These are phyloP conservation scores for Isichthys henryi DNA, from an alignment of 2,113 vertebrate species.

Conservation along the genomic window DNA sequence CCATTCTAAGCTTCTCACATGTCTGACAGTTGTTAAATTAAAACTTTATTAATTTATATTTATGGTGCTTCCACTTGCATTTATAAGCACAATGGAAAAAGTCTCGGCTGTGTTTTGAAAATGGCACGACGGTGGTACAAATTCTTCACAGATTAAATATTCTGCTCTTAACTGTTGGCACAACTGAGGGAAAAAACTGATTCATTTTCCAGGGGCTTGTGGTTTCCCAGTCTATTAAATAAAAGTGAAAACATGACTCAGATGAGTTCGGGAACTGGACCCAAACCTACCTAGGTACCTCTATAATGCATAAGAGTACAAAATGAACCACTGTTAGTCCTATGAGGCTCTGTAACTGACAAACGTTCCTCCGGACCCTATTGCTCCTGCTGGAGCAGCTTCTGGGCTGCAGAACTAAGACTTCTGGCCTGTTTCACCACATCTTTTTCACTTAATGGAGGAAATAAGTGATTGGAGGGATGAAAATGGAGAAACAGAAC, in stretches of 20 bases:
- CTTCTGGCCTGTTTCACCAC: conserved; percentile 95
- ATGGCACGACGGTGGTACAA: background rate
- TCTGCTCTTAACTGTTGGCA: background rate
- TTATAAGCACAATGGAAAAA: background rate
- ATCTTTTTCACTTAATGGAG: conserved; percentile 76
- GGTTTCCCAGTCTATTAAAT: background rate
- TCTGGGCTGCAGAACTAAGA: conserved; percentile 84
- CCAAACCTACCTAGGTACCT: background rate
- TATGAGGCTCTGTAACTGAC: conserved; percentile 16
- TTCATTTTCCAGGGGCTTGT: background rate
- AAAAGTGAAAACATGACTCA: background rate
- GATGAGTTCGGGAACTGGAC: background rate
- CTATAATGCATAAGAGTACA: background rate
- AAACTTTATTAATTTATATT: background rate
- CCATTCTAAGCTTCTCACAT: background rate
- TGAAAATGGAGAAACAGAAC: conserved; percentile 41
- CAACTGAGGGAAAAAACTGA: background rate
- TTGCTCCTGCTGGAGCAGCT: conserved; percentile 83
- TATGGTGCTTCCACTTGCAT: background rate
- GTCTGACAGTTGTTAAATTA: background rate
- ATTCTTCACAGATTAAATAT: background rate
- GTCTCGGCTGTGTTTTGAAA: background rate
- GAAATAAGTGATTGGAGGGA: conserved; percentile 36
- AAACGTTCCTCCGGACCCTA: conserved; percentile 43
- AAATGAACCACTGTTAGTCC: background rate